Conservation (phyloP, 2,797 vertebrate species). For the Galagoides demidoff region DNA sequence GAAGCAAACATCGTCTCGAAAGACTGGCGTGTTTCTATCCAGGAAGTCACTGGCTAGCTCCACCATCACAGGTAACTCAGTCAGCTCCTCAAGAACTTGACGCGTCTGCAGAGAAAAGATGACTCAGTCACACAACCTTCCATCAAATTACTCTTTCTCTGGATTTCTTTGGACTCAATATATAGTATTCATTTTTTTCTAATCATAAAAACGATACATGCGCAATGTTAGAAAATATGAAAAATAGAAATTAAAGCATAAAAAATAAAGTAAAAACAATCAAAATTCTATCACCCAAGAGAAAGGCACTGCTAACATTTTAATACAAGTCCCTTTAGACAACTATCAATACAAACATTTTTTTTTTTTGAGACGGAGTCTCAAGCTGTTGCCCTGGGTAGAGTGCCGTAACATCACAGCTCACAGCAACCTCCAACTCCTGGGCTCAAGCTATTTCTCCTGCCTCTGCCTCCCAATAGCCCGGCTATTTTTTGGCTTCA, state of each 20-base stretch:
- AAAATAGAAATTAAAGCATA: neutral
- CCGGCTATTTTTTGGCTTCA: too few species aligned
- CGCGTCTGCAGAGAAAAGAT: slow-evolving; percentile 90
- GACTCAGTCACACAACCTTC: neutral
- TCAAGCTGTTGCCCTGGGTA: too few species aligned
- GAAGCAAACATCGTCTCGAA: slow-evolving; percentile 98
- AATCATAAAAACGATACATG: slow-evolving; percentile 31
- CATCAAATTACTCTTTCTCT: neutral
- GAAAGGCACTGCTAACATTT: neutral
- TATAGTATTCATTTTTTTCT: slow-evolving; percentile 42
- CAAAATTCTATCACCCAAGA: slow-evolving; percentile 5
- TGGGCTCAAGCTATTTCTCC: too few species aligned
- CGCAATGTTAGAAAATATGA: slow-evolving; percentile 13
- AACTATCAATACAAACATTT: neutral
- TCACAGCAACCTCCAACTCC: too few species aligned
- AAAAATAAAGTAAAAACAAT: slow-evolving; percentile 26
- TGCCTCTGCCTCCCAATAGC: too few species aligned
- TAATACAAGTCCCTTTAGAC: neutral
- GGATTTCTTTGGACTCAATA: neutral
- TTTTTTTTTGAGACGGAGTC: too few species aligned
- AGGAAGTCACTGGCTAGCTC: slow-evolving; percentile 98
- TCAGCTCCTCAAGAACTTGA: slow-evolving; percentile 97
- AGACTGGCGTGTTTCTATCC: slow-evolving; percentile 98
- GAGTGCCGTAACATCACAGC: too few species aligned
- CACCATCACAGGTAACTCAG: slow-evolving; percentile 98